Percentiles rank a stretch among this genome's conserved stretches.
Conservation (phyloP, 2,113 vertebrate species). For the Eolophus roseicapilla region DNA sequence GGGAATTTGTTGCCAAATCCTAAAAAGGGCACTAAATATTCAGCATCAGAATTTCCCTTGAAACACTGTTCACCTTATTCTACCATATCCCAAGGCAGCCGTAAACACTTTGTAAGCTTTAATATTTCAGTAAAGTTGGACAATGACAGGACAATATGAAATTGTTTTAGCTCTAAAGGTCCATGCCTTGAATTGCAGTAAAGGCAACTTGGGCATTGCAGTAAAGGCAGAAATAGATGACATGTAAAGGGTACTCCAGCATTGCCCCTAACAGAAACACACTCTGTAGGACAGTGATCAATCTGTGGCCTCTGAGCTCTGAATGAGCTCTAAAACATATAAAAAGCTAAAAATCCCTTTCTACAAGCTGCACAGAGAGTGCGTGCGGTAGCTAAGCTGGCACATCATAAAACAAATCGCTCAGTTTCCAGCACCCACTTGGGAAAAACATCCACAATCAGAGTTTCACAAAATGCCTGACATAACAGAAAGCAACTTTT, state of each 20-base stretch:
- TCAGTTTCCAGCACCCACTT: neutral
- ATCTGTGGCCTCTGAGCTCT: neutral
- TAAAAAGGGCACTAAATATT: neutral
- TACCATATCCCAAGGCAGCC: neutral
- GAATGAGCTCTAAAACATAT: neutral
- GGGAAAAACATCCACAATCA: neutral
- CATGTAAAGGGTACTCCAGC: neutral
- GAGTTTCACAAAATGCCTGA: neutral
- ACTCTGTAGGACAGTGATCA: neutral
- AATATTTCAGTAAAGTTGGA: neutral
- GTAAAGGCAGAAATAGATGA: neutral
- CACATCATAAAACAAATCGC: neutral
- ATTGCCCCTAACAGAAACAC: neutral
- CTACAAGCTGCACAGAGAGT: neutral
- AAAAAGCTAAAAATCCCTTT: neutral
- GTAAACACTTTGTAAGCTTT: neutral
- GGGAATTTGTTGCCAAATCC: neutral
- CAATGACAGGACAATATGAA: neutral
- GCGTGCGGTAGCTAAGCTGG: neutral
- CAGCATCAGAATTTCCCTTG: neutral
- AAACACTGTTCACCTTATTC: neutral
- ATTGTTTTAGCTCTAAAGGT: neutral
- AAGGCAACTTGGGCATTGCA: neutral
- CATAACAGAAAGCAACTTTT: slow-evolving; percentile 47
- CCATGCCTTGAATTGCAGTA: neutral